Evolutionary conservation across 2,113 vertebrate genomes (phyloP), one percentile per base, ranked within the genome.

Genomic region (Anoplopoma fimbria): DNA sequence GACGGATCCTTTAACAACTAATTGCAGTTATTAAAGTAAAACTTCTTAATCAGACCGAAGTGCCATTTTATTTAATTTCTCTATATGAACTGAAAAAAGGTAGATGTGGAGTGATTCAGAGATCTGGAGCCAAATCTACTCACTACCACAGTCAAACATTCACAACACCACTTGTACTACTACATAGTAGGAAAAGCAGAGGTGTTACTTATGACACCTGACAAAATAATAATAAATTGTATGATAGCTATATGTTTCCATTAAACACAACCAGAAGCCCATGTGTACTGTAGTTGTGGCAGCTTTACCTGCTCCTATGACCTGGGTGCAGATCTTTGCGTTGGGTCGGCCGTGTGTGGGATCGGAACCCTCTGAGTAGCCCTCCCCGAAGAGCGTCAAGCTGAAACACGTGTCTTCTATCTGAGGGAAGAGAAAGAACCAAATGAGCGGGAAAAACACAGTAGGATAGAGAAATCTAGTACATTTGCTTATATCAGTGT

Each of bases 321-420:
- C 95, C 91, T 96, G 95, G 0, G 96, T 97, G 91, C 95, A 96
- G 75, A 98, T 97, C 92, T 93, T 96, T 15, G 95, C 79, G 83
- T 96, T 93, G 79, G 97, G 96, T 79, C 92, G 96, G 34, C 92
- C 93, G 15, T 91, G 90, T 4, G 95, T 88, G 1, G 93, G 87
- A 88, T 95, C 87, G 9, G 92, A 65, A 6, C 91, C 95, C 70
- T 95, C 90, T 1, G 93, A 94, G 81, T 96, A 98, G 36, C 97
- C 97, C 88, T 97, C 95, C 5, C 96, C 97, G 71, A 95, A 96
- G 83, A 98, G 97, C 0, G 93, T 97, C 90, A 97, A 82, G 42
- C 93, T 95, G 79, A 98, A 97, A 60, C 96, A 97, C 14, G 95
- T 81, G 19, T 82, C 91, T 47, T 97, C 96, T 34, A 97, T 94